Evolutionary conservation across 2,888 invertebrate species (phyloP), one percentile per base, ranked within the genome.

Genomic region (Resseliella maxima): DNA sequence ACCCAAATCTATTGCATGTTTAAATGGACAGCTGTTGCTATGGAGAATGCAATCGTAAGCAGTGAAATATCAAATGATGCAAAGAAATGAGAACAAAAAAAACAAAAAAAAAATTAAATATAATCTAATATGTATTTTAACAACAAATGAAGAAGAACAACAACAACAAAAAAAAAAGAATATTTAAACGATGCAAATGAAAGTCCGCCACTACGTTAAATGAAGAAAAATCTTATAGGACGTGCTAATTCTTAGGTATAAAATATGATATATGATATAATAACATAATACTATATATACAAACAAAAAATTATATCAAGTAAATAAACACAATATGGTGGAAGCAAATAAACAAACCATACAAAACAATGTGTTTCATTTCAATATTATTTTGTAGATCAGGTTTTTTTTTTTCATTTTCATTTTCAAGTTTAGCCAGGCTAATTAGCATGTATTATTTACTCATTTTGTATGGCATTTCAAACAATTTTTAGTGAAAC

Each of bases 161-260:
- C 41, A 41, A 50, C n/a, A 59, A 59, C 1, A 41, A 5, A 41
- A 50, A 50, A 50, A 8, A 50, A 50, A 50, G 18, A 50, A 15
- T 72, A 72, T 72, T 72, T 72, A 72, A 72, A 72, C 72, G 31
- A 72, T 72, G 72, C 72, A 72, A 72, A 72, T 21, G 72, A 72
- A 72, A 72, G 72, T 72, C 72, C 72, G 72, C 72, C 72, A 72
- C n/a, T 72, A 72, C 72, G 72, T 72, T 72, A 72, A 72, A 72
- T 72, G 72, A 72, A 31, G 72, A 59, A 72, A 50, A 72, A 72
- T 72, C 72, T 72, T 72, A 72, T 72, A 72, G 83, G 36, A 83
- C 83, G 83, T 83, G 83, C 83, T 83, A 83, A 83, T 83, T 83
- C 38, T 83, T 83, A 83, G 83, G 83, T 83, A 83, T 83, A 83